phyloP scores from a whole-genome alignment of 2,888 invertebrate species.

The Bruchidius siliquastri region DNA sequence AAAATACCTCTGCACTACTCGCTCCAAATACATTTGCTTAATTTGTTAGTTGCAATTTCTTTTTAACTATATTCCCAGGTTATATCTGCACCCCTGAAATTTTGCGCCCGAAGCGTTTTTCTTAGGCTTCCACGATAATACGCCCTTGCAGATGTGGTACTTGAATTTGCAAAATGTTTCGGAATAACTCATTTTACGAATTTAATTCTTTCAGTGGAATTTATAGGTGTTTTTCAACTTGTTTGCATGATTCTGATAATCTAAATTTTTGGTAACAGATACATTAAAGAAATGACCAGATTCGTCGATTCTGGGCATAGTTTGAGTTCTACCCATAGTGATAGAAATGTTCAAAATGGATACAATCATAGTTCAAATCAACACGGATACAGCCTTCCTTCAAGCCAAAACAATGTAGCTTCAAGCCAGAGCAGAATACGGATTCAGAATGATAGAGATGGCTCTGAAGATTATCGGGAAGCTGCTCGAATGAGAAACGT shows the following conservation, averaged over 20 bases:
- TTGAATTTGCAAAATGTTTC: no score
- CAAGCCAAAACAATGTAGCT: not conserved
- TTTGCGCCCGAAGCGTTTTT: no score
- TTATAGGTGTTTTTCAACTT: not conserved
- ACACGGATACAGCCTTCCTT: not conserved
- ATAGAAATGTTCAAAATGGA: constrained; percentile 1
- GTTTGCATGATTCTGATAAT: not conserved
- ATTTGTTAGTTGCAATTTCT: no score
- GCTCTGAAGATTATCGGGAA: not conserved
- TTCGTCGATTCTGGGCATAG: constrained; percentile 31
- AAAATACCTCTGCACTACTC: no score
- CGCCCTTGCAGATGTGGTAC: no score
- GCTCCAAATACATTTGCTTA: no score
- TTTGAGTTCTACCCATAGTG: constrained; percentile 17
- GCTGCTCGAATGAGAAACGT: not conserved
- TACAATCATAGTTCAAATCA: not conserved
- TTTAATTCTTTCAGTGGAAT: no score
- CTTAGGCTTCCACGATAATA: no score
- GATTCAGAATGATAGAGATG: not conserved
- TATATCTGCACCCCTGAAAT: no score
- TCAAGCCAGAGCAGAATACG: not conserved
- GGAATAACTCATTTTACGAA: no score
- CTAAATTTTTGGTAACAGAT: not conserved
- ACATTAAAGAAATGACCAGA: constrained; percentile 27
- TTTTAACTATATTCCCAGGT: no score